phyloP scores from a whole-genome alignment of 1,140 invertebrate genomes.

The Halyomorpha halys region DNA sequence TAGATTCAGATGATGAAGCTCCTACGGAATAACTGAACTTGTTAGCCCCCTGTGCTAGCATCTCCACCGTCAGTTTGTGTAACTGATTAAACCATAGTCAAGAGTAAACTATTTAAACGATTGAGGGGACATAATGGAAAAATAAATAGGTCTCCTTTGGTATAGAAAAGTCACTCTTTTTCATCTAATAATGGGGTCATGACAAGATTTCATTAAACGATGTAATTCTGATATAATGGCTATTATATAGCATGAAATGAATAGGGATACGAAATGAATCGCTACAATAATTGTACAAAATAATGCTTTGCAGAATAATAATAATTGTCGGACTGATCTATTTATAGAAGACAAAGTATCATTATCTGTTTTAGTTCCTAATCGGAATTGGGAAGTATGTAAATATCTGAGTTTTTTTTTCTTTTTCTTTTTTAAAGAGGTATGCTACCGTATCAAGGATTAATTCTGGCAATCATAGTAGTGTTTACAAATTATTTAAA shows the following conservation, averaged over 20 bases:
- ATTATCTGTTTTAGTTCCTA: conserved; percentile 11
- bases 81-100: conserved; percentile 2
- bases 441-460: neutral
- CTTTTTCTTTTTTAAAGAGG: neutral
- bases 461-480: conserved; percentile 5
- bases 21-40: conserved; percentile 1
- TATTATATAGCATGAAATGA: neutral
- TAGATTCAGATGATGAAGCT: conserved; percentile 19
- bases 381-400: neutral
- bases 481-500: conserved; percentile 9
- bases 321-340: conserved; percentile 6
- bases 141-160: conserved; percentile 2
- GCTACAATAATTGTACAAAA: conserved; percentile 3
- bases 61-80: neutral
- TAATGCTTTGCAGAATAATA: conserved; percentile 4
- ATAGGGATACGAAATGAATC: neutral
- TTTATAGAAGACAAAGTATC: neutral
- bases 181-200: neutral
- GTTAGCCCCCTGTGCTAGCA: neutral
- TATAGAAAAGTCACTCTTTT: conserved; percentile 1
- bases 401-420: neutral
- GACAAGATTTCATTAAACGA: neutral
- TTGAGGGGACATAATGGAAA: conserved; percentile 1
- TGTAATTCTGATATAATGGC: conserved; percentile 1
- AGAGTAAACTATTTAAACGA: neutral